Conservation (phyloP, 2,113 vertebrate genomes). For the Apistogramma diplotaenia region DNA sequence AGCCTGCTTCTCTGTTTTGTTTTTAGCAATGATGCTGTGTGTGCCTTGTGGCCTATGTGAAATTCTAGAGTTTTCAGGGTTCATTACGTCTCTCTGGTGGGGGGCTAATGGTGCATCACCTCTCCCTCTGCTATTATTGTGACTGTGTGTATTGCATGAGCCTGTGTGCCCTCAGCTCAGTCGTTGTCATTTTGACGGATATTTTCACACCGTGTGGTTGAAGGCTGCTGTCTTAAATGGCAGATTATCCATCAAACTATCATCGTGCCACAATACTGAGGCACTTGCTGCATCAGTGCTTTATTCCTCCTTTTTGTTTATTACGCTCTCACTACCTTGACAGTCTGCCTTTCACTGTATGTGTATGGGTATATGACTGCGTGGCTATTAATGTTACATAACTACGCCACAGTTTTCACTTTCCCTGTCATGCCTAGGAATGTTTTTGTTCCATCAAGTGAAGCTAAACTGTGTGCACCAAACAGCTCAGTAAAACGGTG, state of each 20-base stretch:
- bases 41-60: slow-evolving; percentile 36
- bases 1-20: background rate
- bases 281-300: background rate
- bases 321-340: background rate
- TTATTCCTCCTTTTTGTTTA: slow-evolving; percentile 1
- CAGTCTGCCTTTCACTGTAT: background rate
- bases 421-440: background rate
- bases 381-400: background rate
- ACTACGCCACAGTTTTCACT: background rate
- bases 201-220: slow-evolving; percentile 19
- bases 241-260: slow-evolving; percentile 39
- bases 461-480: background rate
- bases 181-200: slow-evolving; percentile 59
- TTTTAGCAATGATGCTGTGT: slow-evolving; percentile 23
- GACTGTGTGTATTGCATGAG: slow-evolving; percentile 22
- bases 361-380: background rate
- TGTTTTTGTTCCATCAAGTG: background rate
- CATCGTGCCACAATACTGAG: background rate
- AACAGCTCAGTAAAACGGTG: background rate
- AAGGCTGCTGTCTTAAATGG: slow-evolving; percentile 30
- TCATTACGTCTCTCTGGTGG: slow-evolving; percentile 56
- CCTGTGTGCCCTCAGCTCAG: background rate
- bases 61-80: slow-evolving; percentile 51
- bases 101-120: slow-evolving; percentile 60
- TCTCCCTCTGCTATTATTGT: slow-evolving; percentile 36